Evolutionary conservation across 2,113 vertebrate species (phyloP), one percentile per base, ranked within the genome.

Genomic region (Monopterus albus): DNA sequence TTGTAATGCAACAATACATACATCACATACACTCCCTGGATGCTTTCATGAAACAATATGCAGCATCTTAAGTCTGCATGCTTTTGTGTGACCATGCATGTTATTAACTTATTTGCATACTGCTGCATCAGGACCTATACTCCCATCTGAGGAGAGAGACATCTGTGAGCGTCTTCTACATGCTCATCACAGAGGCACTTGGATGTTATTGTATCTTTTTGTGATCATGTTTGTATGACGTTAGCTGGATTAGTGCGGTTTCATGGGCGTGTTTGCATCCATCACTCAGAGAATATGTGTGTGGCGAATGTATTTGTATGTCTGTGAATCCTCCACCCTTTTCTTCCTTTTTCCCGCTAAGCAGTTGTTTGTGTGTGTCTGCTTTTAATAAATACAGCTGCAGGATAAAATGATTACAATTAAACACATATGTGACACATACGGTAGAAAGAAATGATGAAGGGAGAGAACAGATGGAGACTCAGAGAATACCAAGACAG

Each of bases 291-390:
- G 59, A 70, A 57, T 46, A 70, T 82, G 66, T 69, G 47, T 53
- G 58, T 52, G 8, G 40, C 65, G 17, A 70, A 62, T 23, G 42
- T 17, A 65, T 74, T 52, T 78, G 58, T 72, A 51, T 42, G 53
- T 60, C 31, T 72, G 62, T 74, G 51, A 53, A 63, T 47, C 53
- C 29, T 15, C 57, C 52, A 35, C 53, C 38, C 69, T 67, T 69
- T 73, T 52, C 42, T 70, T 52, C 66, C 23, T 61, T 45, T 75
- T 20, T 64, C 40, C 23, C 26, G 76, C 33, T 72, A 38, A 52
- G 64, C 25, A 7, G 45, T 60, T 80, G 56, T 79, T 69, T 74
- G 53, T 81, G 67, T 84, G 66, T 28, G 57, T 78, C 26, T 76
- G 59, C 31, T 61, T 66, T 59, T 42, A 79, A 72, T 53, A 62